Base-by-base conservation (phyloP, 2,113 vertebrate species). In the Holacanthus passer region DNA sequence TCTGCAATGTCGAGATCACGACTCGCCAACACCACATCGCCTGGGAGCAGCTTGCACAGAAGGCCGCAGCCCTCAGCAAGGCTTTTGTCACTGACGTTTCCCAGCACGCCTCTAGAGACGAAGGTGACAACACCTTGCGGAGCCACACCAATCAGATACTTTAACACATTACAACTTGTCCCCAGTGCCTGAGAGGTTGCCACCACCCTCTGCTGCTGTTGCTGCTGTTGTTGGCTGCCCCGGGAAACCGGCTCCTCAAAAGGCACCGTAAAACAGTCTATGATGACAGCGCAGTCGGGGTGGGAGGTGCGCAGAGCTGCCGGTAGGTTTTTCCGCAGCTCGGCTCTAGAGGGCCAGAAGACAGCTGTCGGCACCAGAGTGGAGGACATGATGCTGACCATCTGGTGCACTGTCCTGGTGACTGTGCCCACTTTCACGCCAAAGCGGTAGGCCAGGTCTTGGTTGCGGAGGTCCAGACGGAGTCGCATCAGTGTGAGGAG, bases 121-220 rank as follows among this genome's bases (percentile, higher is more conserved):
- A 96, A 95, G 20, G 92, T 96, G 74, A 96, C 95, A 0, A 95
- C 94, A 5, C 95, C 95, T 62, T 96, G 95, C 0, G 94, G 95
- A 22, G 94, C 95, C 63, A 96, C 91, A 3, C 94, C 94, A 1
- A 95, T 93, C 66, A 95, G 87, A 75, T 96, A 96, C 84, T 95
- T 96, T 11, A 95, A 74, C 55, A 91, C 81, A 4, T 90, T 91
- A 24, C 37, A 37, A n/a, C 62, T 43, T 0, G 52, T 11, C 14
- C 78, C 82, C 8, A 4, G 50, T 14, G 24, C 58, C n/a, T 75
- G 85, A 13, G 43, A 68, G 43, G 20, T n/a, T 2, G 45, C 37
- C 55, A 32, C 32, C 37, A 9, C 35, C 45, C 24, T 32, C 41
- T 82, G 87, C 24, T 81, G 86, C n/a, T 60, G 56, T 29, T 78